These are phyloP conservation scores for Eulemur rubriventer DNA, from an alignment of 2,797 vertebrate species.

Conservation along the genomic window DNA sequence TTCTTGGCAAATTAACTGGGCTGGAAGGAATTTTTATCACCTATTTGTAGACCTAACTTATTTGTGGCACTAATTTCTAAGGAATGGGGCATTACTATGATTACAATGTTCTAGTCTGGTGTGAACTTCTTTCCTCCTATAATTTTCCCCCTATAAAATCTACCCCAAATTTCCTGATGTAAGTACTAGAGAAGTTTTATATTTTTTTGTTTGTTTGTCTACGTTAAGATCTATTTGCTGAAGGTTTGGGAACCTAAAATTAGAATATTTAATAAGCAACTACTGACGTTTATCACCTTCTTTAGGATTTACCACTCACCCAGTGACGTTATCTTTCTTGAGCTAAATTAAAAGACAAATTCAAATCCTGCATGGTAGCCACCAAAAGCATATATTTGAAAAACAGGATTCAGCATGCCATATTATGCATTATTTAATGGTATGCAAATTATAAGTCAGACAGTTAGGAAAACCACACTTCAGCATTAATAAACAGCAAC, in stretches of 20 bases:
- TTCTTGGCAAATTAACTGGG: conserved; percentile 48
- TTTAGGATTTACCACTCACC: conserved; percentile 60
- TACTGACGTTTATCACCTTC: conserved; percentile 52
- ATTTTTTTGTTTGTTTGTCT: conserved; percentile 50
- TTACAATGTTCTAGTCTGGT: neutral
- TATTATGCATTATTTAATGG: conserved; percentile 76
- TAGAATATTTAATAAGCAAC: conserved; percentile 69
- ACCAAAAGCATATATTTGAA: conserved; percentile 72
- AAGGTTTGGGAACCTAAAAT: conserved; percentile 42
- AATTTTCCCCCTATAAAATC: neutral
- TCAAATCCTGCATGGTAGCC: conserved; percentile 64
- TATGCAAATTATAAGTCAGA: conserved; percentile 72
- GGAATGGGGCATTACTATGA: neutral
- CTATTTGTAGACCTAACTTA: conserved; percentile 20
- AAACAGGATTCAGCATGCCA: conserved; percentile 78
- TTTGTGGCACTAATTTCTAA: conserved; percentile 17
- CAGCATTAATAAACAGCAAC: conserved; percentile 73
- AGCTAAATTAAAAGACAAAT: conserved; percentile 78
- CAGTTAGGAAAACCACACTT: conserved; percentile 70
- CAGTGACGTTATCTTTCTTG: conserved; percentile 52
- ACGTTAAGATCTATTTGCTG: conserved; percentile 55
- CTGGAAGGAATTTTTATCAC: conserved; percentile 39
- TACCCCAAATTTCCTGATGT: conserved; percentile 28
- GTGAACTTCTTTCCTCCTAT: neutral
- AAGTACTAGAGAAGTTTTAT: conserved; percentile 47